Evolutionary conservation across 2,888 invertebrate species (phyloP), one percentile per base, ranked within the genome.

Genomic region (Pollenia angustigena): DNA sequence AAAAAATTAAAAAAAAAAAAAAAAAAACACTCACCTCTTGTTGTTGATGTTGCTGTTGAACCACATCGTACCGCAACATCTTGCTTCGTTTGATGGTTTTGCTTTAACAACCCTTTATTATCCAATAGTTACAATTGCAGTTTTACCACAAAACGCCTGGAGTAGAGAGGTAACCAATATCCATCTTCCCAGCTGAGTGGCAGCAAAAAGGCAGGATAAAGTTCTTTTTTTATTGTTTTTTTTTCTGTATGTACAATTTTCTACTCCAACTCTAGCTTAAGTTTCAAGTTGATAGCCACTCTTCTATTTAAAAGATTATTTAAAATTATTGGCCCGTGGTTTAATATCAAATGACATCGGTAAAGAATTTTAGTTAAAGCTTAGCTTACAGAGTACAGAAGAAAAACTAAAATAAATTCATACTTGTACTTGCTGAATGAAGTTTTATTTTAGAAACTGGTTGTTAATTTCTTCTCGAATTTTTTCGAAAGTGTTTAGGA

Each of bases 311-410:
- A 32, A 18, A 50, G 76, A 62, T 76, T 82, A 56, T 76, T 75
- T 80, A 48, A 85, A 60, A 68, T 85, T 80, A 72, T 79, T 80
- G 52, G 84, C 79, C 84, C 46, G 68, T 74, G 79, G 84, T 60
- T 85, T 68, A 10, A 68, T 84, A 85, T 80, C 74, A 85, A 85
- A 85, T 85, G 79, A 80, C 84, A 85, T 68, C 74, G 60, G 52
- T 42, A 74, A 60, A 74, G 68, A 68, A 68, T 60, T 74, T 74
- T n/a, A 60, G 23, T 32, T 32, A 42, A 50, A 72, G 42, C 56
- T 44, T 52, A 79, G 44, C 56, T 66, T 69, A 18, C 18, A 18
- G 40, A 71, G 42, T 44, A 48, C 40, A 60, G 14, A n/a, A 81
- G 4, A 58, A 72, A n/a, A 56, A 44, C 18, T 16, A 46, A 50